Base-by-base conservation (phyloP, 2,113 vertebrate species). In the Dinomys branickii region DNA sequence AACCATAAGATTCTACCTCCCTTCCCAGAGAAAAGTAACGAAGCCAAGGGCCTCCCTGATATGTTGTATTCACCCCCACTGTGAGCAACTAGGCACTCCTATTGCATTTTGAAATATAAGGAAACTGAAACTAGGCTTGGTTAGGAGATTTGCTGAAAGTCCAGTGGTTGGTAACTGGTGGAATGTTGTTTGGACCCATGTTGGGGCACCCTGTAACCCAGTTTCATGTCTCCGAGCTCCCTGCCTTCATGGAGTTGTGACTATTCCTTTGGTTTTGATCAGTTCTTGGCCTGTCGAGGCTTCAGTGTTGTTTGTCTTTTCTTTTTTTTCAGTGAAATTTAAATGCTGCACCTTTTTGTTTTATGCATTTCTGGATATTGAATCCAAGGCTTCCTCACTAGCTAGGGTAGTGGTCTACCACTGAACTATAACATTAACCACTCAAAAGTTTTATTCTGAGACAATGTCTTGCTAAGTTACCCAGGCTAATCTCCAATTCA, bases 221-320 rank as follows among this genome's bases (percentile, higher is more conserved):
- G 35, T 28, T 14, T 80, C 14, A 0, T 24, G 1, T 5, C 38
- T n/a, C 24, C 26, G 30, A 52, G 12, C 63, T 2, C 13, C 38
- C 28, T n/a, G 22, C 7, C 8, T 26, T 47, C 19, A 0, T n/a
- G 19, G 6, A 8, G 9, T 12, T 47, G 14, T 47, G 47, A 47
- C 88, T 83, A 26, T 33, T 75, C 38, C 22, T 30, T 33, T 33
- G 1, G 47, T 20, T 38, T 2, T 3, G 12, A 63, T 33, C 54
- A 47, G 47, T 63, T 24, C 33, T 17, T n/a, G 4, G 71, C 33
- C 26, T 82, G 6, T 28, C 26, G 44, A 17, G 52, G 17, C 19
- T 78, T 56, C 20, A 69, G 69, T 10, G n/a, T 38, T 38, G 17
- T 35, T 52, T 30, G 10, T n/a, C 61, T 47, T 58, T 20, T 5